Base-by-base conservation (phyloP, 2,797 vertebrate species). In the Takifugu ocellatus region DNA sequence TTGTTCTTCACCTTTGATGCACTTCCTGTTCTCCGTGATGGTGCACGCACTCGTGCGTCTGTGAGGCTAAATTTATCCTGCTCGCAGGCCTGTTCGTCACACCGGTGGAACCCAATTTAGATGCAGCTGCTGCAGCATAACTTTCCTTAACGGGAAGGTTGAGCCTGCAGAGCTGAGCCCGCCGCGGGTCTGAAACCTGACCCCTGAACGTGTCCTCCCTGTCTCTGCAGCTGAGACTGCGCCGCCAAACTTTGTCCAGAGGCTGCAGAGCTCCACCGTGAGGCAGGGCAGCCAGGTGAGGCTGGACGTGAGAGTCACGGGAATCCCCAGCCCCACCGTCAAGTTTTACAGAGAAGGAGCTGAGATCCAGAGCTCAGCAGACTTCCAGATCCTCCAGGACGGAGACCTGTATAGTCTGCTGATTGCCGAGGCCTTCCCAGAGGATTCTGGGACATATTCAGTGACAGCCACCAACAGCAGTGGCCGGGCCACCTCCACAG, bases 341-440 rank as follows among this genome's bases (percentile, higher is more conserved):
- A 98, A 97, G 92, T 99, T 99, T 89, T 96, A 94, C 86, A 91
- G 96, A 86, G 97, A 99, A 33, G 96, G 97, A 91, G 95, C 94
- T 9, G 97, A 99, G 94, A 99, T 99, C 78, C 96, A 96, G 89
- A 98, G 95, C 93, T 99, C 97, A 47, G 86, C 92, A 44, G 96
- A 99, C 94, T 99, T 99, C 79, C 92, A 93, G 93, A 97, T 99
- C 90, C 88, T 93, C 72, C 95, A 95, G 84, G 95, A 99, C 63
- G 95, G 92, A 85, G 96, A 99, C 81, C 91, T 93, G 88, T 96
- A 98, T 90, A 96, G 94, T 88, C 92, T 99, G 92, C 84, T 98
- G 83, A 98, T 99, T 77, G 93, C 93, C 0, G 96, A 99, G 91
- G 95, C 94, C 52, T 98, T 98, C 84, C 94, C 95, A 33, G 96